Percentiles rank a stretch among this genome's conserved stretches.
Conservation (phyloP, 2,113 vertebrate genomes). For the Drymodes brunneopygia region DNA sequence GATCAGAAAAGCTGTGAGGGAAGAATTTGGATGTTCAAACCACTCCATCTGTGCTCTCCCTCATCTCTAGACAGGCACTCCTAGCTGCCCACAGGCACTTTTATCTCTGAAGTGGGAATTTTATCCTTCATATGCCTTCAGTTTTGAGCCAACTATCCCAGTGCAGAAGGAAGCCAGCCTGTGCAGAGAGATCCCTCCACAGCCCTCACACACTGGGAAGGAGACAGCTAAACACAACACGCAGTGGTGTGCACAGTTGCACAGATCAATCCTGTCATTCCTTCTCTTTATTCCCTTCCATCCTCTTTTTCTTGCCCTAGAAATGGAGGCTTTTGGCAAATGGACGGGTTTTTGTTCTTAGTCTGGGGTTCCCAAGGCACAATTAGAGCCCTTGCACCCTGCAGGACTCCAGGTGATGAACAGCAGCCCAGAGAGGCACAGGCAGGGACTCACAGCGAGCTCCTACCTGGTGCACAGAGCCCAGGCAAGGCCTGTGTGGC, state of each 20-base stretch:
- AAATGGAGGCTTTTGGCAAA: background rate
- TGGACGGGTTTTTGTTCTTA: background rate
- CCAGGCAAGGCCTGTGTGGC: background rate
- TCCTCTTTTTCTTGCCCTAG: background rate
- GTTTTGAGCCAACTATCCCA: background rate
- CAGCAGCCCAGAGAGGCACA: background rate
- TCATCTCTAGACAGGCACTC: background rate
- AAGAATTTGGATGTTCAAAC: background rate
- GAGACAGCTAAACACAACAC: background rate
- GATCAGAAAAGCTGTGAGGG: background rate
- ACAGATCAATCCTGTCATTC: background rate
- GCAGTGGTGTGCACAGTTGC: accelerated
- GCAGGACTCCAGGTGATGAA: background rate
- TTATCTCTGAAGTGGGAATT: background rate
- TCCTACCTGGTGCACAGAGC: background rate
- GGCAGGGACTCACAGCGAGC: background rate
- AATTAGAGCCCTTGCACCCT: background rate
- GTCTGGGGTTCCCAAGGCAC: background rate
- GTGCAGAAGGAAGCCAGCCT: background rate
- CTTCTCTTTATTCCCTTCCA: background rate
- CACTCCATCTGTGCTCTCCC: background rate
- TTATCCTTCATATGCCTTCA: background rate
- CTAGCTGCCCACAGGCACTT: background rate
- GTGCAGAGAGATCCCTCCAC: background rate
- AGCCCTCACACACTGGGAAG: background rate